phyloP scores from a whole-genome alignment of 2,113 vertebrate species.

The Pyxicephalus adspersus region DNA sequence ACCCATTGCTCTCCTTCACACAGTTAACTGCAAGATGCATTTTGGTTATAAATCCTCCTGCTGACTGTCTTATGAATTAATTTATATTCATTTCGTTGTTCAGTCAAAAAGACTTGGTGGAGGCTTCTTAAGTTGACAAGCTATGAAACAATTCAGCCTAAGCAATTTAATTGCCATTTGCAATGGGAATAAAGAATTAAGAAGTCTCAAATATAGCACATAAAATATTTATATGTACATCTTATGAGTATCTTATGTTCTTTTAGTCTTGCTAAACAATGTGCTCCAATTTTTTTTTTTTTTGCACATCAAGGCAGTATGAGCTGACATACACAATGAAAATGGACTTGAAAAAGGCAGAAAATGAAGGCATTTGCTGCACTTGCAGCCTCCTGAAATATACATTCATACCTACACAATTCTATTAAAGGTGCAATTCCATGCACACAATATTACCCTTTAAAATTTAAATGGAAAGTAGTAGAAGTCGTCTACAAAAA shows the following conservation, averaged over 20 bases:
- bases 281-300: neutral
- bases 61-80: slow-evolving; percentile 1
- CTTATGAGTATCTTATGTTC: slow-evolving; percentile 12
- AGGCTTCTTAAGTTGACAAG: slow-evolving; percentile 1
- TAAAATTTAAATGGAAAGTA: too few species aligned
- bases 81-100: slow-evolving; percentile 14
- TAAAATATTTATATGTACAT: slow-evolving; percentile 32
- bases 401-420: too few species aligned
- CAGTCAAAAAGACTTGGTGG: slow-evolving; percentile 1
- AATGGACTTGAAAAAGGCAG: neutral
- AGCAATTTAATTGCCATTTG: slow-evolving; percentile 29
- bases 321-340: neutral
- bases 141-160: slow-evolving; percentile 8
- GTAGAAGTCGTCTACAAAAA: too few species aligned
- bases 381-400: neutral
- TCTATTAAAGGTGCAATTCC: too few species aligned
- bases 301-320: neutral
- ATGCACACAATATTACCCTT: too few species aligned
- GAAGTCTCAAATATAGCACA: slow-evolving; percentile 26
- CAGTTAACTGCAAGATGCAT: neutral
- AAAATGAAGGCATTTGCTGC: slow-evolving; percentile 1
- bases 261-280: neutral
- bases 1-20: neutral
- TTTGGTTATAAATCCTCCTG: slow-evolving; percentile 14
- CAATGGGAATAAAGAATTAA: slow-evolving; percentile 30